These are phyloP conservation scores for Phyllostomus hastatus DNA, from an alignment of 2,113 vertebrate genomes.

Conservation along the genomic window DNA sequence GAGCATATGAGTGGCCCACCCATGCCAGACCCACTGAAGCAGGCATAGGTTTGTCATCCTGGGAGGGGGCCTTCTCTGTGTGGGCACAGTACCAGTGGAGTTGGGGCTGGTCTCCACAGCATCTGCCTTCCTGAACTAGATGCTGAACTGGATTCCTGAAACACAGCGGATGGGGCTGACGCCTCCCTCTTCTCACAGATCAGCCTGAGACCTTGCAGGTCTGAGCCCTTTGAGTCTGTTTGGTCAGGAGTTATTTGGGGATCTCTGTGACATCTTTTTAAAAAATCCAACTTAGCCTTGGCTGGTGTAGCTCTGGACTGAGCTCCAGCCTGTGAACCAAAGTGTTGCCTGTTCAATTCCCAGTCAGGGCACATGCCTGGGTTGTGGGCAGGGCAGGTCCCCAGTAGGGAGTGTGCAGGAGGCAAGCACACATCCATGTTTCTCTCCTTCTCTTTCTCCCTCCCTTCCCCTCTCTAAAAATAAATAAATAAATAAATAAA, in stretches of 20 bases:
- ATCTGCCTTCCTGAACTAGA: not conserved
- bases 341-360: no score
- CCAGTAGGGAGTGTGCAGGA: no score
- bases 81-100: no score
- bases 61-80: not conserved
- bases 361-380: no score
- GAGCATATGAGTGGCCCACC: not conserved
- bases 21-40: rapidly evolving
- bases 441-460: no score
- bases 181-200: not conserved
- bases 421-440: no score
- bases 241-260: not conserved
- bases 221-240: not conserved
- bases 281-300: not conserved
- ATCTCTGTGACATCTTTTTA: not conserved
- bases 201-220: not conserved
- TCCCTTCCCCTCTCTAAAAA: no score
- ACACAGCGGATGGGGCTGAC: not conserved
- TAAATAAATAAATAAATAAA: no score
- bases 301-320: no score
- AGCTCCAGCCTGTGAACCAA: no score
- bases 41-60: not conserved
- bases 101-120: not conserved
- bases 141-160: not conserved
- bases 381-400: no score